Base-by-base conservation (phyloP, 2,113 vertebrate species). In the Acrocephalus kingi region DNA sequence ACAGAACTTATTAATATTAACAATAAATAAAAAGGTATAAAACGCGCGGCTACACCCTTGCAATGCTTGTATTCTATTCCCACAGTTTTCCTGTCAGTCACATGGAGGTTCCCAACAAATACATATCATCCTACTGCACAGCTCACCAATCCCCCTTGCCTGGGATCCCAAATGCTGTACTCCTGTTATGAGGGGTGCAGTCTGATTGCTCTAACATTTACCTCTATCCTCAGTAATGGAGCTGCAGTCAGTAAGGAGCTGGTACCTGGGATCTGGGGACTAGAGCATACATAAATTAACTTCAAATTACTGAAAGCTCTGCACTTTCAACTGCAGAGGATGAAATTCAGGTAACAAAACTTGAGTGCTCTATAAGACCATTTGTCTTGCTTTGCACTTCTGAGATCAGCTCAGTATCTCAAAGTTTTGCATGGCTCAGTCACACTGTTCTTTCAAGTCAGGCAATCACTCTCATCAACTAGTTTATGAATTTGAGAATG, bases 341-440 rank as follows among this genome's bases (percentile, higher is more conserved):
- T 55, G 15, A 41, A 73, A n/a, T 37, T 43, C 37, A 66, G 17
- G 4, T 21, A 54, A 19, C 22, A 86, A 84, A 84, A 64, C 24
- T 6, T 30, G 46, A 68, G 28, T 62, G 13, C n/a, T 58, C 22
- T 46, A 0, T 16, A 58, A 46, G 22, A 2, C 14, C 6, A 4
- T 3, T 43, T 12, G 5, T 58, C 43, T 77, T 0, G 0, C 15
- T 78, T 39, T 67, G n/a, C 11, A 16, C 2, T 74, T 87, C 37
- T 35, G 30, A 67, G 55, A 63, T 19, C 22, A 67, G 9, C 9
- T 84, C 28, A 59, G 20, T 6, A 28, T 25, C 45, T 39, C 19
- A 22, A 55, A 52, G 20, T 18, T 87, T 77, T 56, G 7, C 8
- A 18, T 5, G 2, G 10, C 13, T 41, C 6, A 27, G 45, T 67